Conservation (phyloP, 2,888 invertebrate genomes). For the Allophyes oxyacanthae region DNA sequence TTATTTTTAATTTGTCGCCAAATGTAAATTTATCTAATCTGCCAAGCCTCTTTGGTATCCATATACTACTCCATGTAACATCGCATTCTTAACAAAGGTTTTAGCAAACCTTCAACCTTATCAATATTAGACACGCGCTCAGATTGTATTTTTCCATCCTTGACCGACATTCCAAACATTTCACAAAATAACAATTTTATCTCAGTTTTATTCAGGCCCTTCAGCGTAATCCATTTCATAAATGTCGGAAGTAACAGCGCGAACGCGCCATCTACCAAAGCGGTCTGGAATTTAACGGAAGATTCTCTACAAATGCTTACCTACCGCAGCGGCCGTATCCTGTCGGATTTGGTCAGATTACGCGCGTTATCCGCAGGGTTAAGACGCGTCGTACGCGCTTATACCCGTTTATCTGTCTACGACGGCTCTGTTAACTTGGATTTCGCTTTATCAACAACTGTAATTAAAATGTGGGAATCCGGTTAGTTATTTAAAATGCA, state of each 20-base stretch:
- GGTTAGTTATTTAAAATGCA: slow-evolving; percentile 50
- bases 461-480: slow-evolving; percentile 57
- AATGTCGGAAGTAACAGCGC: slow-evolving; percentile 52
- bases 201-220: neutral
- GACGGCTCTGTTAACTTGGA: slow-evolving; percentile 57
- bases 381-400: slow-evolving; percentile 58
- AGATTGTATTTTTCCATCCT: neutral
- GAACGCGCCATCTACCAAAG: slow-evolving; percentile 65
- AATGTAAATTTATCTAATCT: too few species aligned
- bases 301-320: slow-evolving; percentile 76
- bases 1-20: too few species aligned
- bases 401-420: slow-evolving; percentile 56
- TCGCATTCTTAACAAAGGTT: too few species aligned
- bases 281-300: slow-evolving; percentile 67
- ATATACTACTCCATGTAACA: too few species aligned
- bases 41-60: too few species aligned
- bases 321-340: slow-evolving; percentile 82
- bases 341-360: slow-evolving; percentile 75
- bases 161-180: neutral
- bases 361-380: slow-evolving; percentile 50
- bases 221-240: neutral
- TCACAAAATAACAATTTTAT: neutral
- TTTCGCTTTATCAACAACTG: slow-evolving; percentile 59
- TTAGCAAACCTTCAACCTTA: too few species aligned
- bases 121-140: neutral